phyloP scores from a whole-genome alignment of 2,113 vertebrate genomes.

The Amphiprion ocellaris region DNA sequence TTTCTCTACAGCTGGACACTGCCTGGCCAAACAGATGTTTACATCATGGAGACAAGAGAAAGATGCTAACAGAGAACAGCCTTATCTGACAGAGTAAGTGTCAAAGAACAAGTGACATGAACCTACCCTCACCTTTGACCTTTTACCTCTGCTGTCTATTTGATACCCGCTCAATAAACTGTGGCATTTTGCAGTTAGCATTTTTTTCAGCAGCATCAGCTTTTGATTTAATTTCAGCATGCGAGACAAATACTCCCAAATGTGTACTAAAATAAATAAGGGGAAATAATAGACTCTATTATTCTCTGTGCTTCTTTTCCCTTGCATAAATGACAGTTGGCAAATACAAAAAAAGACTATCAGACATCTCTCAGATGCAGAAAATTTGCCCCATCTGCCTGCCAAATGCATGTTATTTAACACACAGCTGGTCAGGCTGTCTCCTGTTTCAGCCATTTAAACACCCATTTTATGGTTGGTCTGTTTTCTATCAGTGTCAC shows the following conservation, averaged over 20 bases:
- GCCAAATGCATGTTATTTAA: too few species aligned
- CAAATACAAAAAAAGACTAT: background rate
- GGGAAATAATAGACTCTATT: background rate
- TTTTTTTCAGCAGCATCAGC: background rate
- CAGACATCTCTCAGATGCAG: too few species aligned
- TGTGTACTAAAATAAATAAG: too few species aligned
- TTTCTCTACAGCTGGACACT: slow-evolving; percentile 83
- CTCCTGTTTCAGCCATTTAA: background rate
- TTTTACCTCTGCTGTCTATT: background rate
- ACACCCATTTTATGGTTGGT: background rate
- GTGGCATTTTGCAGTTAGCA: background rate
- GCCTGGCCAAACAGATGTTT: slow-evolving; percentile 80
- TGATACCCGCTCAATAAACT: background rate
- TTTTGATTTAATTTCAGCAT: background rate
- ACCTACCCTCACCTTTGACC: background rate
- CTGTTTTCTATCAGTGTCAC: background rate
- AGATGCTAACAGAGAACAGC: slow-evolving; percentile 30
- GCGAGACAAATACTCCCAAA: background rate
- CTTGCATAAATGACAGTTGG: too few species aligned
- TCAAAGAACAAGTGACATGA: background rate
- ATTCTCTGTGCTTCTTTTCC: background rate
- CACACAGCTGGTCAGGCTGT: too few species aligned
- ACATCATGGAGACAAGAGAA: slow-evolving; percentile 59
- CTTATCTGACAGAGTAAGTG: slow-evolving; percentile 87
- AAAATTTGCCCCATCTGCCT: too few species aligned